A percentile compares a stretch with the other conserved stretches of the same genome.
Evolutionary conservation across 2,888 invertebrate species (phyloP).

Genomic region (Cryptocheilus praepositus): DNA sequence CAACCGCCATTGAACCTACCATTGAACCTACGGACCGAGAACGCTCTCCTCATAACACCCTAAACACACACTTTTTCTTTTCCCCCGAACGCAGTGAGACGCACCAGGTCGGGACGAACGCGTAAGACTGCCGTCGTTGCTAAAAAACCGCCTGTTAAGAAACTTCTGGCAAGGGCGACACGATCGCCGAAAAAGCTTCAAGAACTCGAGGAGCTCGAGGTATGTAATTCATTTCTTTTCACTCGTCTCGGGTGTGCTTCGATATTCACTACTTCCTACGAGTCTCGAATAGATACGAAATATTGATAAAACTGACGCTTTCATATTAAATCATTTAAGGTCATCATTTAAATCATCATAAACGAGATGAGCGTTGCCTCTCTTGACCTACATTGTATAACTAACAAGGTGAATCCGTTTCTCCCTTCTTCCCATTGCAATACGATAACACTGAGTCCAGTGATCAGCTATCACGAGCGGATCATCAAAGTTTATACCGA

Average conservation of each 20-base stretch:
- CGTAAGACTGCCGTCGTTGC: slow-evolving; percentile 63
- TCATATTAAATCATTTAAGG: no score
- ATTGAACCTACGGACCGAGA: no score
- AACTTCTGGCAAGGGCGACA: slow-evolving; percentile 61
- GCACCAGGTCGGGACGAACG: slow-evolving; percentile 78
- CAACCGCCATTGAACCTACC: slow-evolving; percentile 65
- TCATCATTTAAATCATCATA: no score
- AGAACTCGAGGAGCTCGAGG: slow-evolving; percentile 64
- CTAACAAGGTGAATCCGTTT: no score
- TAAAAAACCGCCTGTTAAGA: slow-evolving; percentile 68
- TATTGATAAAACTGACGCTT: no score
- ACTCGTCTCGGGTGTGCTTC: no score
- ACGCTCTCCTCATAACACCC: no score
- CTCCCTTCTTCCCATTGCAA: no score
- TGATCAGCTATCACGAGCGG: slow-evolving; percentile 55
- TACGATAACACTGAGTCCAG: slow-evolving; percentile 61
- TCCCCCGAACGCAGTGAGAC: slow-evolving; percentile 72
- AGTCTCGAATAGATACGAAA: no score
- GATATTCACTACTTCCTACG: not conserved
- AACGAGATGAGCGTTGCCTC: no score
- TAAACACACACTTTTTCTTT: slow-evolving; percentile 10
- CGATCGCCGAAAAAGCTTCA: slow-evolving; percentile 59
- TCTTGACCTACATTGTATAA: no score
- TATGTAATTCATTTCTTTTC: slow-evolving; percentile 33
- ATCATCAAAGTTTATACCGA: slow-evolving; percentile 53